Base-by-base conservation (phyloP, 2,113 vertebrate genomes). In the Tychaedon coryphoeus region DNA sequence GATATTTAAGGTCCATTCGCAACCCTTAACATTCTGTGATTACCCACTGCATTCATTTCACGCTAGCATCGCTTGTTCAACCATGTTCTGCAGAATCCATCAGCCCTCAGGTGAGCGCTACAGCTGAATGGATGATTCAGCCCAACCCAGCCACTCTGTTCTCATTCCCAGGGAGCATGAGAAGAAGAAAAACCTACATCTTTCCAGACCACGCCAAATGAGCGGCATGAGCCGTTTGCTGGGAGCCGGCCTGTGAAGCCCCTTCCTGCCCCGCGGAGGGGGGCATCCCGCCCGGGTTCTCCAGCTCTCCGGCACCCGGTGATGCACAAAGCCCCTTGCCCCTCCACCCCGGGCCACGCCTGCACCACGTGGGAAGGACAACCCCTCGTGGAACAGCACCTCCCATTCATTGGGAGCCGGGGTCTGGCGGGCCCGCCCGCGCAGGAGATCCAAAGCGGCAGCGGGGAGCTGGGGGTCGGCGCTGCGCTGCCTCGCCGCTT, bases 61-160 rank as follows among this genome's bases (percentile, higher is more conserved):
- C 5, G 6, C 29, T 4, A 5, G 26, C 61, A 33, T 26, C 36
- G 2, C 50, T 38, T 2, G 13, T 8, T 29, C 51, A 13, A 36
- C 25, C 48, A 2, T 0, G 9, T 57, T 43, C 36, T 16, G 29
- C 72, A 43, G 15, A 14, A 28, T 36, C 20, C 25, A 19, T 14
- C 11, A 8, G 48, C 14, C 19, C 8, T 8, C 33, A 9, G 47
- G n/a, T 4, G 14, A 14, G 13, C 18, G 1, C 11, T 8, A 28
- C 2, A 15, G 6, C 50, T 13, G 14, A 60, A 40, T 0, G 20
- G 14, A 13, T 2, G 3, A 11, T 5, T 62, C 17, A 4, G 14
- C 20, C 34, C 50, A 33, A 19, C 25, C 6, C 40, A 47, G 47
- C 9, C 17, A 9, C 15, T 31, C 14, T 2, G 5, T 22, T 64